Conservation (phyloP, 2,888 invertebrate genomes). For the Oxystoma pomonae region DNA sequence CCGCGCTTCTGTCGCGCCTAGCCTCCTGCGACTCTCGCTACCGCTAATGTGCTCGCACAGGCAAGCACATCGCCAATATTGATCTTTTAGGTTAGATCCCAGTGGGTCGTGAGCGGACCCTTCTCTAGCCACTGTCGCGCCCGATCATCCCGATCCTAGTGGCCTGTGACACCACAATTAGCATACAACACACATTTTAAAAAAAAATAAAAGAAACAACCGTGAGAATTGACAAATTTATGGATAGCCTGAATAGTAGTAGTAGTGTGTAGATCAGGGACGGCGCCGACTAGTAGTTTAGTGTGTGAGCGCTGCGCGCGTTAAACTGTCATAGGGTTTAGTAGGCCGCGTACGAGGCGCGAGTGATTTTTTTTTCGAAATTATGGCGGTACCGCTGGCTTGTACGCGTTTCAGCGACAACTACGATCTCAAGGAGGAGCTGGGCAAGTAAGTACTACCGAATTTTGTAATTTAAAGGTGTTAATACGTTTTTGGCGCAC, state of each 20-base stretch:
- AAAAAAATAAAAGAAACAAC: too few species aligned
- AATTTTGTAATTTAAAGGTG: too few species aligned
- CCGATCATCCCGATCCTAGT: too few species aligned
- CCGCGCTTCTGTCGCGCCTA: background rate
- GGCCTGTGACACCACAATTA: too few species aligned
- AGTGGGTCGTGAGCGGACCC: conserved; percentile 30
- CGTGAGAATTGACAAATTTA: background rate
- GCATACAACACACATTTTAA: too few species aligned
- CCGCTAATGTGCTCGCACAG: background rate
- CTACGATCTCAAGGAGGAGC: conserved; percentile 99
- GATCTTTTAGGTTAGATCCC: conserved; percentile 46
- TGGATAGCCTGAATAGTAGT: background rate
- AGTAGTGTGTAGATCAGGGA: background rate
- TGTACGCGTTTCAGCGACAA: conserved; percentile 99
- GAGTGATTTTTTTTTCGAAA: conserved; percentile 25
- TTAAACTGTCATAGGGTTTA: conserved; percentile 14
- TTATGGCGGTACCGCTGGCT: conserved; percentile 82
- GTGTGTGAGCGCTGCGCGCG: conserved; percentile 23
- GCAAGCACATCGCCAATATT: conserved; percentile 34
- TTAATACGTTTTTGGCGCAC: conserved; percentile 21
- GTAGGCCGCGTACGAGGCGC: conserved; percentile 6
- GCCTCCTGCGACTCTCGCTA: background rate
- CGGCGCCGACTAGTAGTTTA: background rate
- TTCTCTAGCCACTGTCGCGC: too few species aligned
- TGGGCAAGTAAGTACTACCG: conserved; percentile 85